Evolutionary conservation across 2,113 vertebrate species (phyloP).

Genomic region (Dromaius novaehollandiae): DNA sequence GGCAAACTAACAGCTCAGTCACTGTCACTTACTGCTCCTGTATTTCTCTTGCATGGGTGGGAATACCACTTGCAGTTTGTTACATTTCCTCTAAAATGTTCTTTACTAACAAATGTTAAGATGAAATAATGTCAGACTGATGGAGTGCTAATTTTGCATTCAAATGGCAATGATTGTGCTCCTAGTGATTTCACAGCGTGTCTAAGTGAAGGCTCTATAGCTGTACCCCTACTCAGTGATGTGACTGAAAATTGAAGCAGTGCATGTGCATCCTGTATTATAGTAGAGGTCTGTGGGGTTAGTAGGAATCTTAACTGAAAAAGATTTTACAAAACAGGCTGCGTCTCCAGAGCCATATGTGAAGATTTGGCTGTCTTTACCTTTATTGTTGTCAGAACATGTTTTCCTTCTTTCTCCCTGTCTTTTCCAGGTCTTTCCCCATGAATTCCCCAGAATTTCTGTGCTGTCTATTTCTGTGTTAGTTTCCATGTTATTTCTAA

Average conservation of each 20-base stretch:
- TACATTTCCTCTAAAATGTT: neutral
- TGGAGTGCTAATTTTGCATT: neutral
- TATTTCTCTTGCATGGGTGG: neutral
- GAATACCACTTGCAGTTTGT: neutral
- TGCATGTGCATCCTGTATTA: neutral
- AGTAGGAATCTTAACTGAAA: neutral
- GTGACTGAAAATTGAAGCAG: neutral
- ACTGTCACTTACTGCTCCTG: too few relatives aligned
- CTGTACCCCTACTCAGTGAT: accelerated
- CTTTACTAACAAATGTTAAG: neutral
- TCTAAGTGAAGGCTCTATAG: neutral
- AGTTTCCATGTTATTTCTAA: neutral
- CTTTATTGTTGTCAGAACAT: neutral
- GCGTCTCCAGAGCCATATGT: neutral
- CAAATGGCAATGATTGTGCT: neutral
- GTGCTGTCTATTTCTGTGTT: neutral
- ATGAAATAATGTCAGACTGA: neutral
- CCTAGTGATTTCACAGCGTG: neutral
- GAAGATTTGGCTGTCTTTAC: neutral
- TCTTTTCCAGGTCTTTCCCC: neutral
- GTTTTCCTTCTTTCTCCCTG: neutral
- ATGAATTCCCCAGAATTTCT: neutral
- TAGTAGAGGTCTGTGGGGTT: too few relatives aligned
- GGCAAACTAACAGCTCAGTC: too few relatives aligned
- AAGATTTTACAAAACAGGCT: neutral